Evolutionary conservation across 2,797 vertebrate species (phyloP).

Genomic region (Limosa lapponica): DNA sequence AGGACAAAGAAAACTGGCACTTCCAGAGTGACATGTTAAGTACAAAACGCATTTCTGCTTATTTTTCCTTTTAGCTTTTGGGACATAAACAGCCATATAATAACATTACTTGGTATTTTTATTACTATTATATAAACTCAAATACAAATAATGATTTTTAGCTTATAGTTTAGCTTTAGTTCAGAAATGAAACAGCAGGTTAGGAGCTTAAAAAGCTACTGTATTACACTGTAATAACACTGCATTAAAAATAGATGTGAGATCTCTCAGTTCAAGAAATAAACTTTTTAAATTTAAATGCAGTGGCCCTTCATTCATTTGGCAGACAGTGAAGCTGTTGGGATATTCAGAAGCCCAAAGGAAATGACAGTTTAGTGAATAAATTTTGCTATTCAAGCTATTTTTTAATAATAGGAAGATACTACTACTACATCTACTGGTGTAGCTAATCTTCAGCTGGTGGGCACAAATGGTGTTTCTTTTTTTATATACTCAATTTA

Average conservation of each 20-base stretch:
- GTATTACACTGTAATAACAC: not conserved
- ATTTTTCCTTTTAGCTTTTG: not conserved
- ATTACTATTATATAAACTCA: not conserved
- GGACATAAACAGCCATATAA: not conserved
- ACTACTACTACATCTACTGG: not conserved
- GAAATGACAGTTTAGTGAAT: not conserved
- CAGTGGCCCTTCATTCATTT: not conserved
- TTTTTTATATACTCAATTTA: constrained; percentile 45
- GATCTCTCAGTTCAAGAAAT: not conserved
- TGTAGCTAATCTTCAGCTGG: not conserved
- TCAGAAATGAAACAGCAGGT: not conserved
- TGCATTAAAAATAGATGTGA: not conserved
- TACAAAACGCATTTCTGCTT: not conserved
- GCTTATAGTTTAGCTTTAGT: too few relatives aligned
- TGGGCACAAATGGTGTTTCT: not conserved
- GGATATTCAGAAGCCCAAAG: constrained; percentile 15
- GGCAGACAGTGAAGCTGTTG: not conserved
- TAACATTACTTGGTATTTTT: not conserved
- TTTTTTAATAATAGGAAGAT: not conserved
- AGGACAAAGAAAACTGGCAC: not conserved
- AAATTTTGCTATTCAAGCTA: not conserved
- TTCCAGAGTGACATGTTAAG: not conserved
- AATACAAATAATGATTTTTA: not conserved
- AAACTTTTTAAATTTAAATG: not conserved
- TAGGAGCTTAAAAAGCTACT: not conserved